Percentiles rank a stretch among this genome's conserved stretches.
phyloP scores from a whole-genome alignment of 2,888 invertebrate species.

The Aricia artaxerxes region DNA sequence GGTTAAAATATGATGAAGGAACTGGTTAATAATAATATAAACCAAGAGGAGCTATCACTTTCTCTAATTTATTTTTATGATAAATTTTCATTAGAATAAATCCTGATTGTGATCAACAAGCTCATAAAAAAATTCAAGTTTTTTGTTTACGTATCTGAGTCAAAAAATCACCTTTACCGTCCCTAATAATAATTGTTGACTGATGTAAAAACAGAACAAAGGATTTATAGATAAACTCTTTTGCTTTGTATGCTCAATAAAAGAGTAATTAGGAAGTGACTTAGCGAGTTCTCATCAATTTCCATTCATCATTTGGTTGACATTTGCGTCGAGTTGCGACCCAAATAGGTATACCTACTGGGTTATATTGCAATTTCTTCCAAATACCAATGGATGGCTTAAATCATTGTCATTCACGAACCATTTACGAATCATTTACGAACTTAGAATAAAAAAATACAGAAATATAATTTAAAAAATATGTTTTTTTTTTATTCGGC shows the following conservation, averaged over 20 bases:
- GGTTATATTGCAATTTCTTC: neutral
- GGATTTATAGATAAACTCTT: neutral
- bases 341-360: neutral
- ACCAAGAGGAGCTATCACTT: slow-evolving; percentile 1
- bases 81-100: neutral
- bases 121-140: too few species aligned
- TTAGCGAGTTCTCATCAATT: slow-evolving; percentile 18
- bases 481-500: neutral
- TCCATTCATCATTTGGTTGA: slow-evolving; percentile 27
- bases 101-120: neutral
- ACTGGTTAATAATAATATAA: slow-evolving; percentile 1
- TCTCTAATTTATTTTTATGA: neutral
- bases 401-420: neutral
- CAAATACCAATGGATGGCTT: neutral
- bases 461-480: too few species aligned
- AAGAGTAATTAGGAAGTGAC: slow-evolving; percentile 19
- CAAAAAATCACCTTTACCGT: neutral
- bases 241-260: neutral
- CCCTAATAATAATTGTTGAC: neutral
- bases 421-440: neutral
- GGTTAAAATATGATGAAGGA: slow-evolving; percentile 2
- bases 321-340: slow-evolving; percentile 10
- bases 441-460: neutral
- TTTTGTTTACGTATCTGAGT: too few species aligned
- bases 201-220: neutral